Conservation (phyloP, 2,797 vertebrate species). For the Propithecus deckenii region DNA sequence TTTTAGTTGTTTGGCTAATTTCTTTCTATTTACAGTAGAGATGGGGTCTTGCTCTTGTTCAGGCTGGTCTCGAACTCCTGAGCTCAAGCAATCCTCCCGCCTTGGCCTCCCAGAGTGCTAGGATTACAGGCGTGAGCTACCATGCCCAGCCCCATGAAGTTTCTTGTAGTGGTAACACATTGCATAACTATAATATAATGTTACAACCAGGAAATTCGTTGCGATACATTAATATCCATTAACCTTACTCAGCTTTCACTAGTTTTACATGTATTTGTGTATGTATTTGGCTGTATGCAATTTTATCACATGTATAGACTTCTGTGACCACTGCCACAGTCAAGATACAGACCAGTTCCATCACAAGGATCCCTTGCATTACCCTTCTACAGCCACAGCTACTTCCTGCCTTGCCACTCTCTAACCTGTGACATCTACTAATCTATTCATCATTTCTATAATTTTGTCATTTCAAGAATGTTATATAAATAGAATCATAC, state of each 20-base stretch:
- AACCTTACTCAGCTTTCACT: neutral
- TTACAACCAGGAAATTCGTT: neutral
- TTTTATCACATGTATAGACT: neutral
- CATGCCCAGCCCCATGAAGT: neutral
- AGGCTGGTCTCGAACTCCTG: too few species aligned
- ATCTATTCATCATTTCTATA: neutral
- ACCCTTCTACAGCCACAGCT: neutral
- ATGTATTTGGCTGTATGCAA: neutral
- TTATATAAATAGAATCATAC: neutral
- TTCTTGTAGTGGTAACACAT: neutral
- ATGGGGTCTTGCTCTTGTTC: too few species aligned
- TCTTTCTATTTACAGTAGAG: too few species aligned
- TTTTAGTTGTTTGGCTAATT: too few species aligned
- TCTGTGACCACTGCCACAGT: neutral
- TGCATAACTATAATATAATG: neutral
- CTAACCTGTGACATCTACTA: neutral
- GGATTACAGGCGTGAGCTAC: too few species aligned
- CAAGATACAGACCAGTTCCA: neutral
- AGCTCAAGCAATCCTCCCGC: too few species aligned
- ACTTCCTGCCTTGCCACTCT: neutral
- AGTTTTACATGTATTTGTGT: neutral
- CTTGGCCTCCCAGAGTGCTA: too few species aligned
- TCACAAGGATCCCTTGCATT: neutral
- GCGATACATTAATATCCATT: neutral
- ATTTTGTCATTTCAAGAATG: neutral